phyloP scores from a whole-genome alignment of 2,797 vertebrate species.

The Denticeps clupeoides region DNA sequence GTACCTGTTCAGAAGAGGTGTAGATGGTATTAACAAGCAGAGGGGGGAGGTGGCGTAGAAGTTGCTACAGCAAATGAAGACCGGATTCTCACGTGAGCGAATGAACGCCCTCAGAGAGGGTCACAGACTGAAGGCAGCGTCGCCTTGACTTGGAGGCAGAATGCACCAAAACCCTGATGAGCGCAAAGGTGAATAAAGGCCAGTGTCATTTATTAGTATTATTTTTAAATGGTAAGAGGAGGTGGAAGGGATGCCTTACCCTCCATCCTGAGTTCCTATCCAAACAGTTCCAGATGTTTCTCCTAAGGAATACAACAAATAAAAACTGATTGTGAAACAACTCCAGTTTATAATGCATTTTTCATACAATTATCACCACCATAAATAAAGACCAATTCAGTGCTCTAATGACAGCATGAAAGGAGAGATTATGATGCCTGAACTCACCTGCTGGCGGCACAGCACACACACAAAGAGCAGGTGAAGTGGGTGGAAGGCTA shows the following conservation, averaged over 20 bases:
- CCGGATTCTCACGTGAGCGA: constrained; percentile 72
- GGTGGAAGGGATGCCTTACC: too few species aligned
- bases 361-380: too few species aligned
- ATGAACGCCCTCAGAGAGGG: constrained; percentile 63
- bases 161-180: constrained; percentile 60
- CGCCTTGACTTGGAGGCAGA: constrained; percentile 49
- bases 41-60: too few species aligned
- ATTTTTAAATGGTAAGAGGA: too few species aligned
- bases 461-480: constrained; percentile 62
- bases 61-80: too few species aligned
- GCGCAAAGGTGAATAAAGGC: neutral
- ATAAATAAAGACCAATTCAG: too few species aligned
- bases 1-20: constrained; percentile 40
- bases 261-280: constrained; percentile 79
- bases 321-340: neutral
- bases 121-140: constrained; percentile 56
- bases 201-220: too few species aligned
- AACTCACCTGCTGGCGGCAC: constrained; percentile 63
- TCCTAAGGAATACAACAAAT: constrained; percentile 38
- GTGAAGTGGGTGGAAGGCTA: constrained; percentile 61
- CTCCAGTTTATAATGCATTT: neutral
- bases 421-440: too few species aligned
- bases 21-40: constrained; percentile 1
- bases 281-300: constrained; percentile 62
- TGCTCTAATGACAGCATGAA: too few species aligned